These are phyloP conservation scores for Dryoscopus gambensis DNA, from an alignment of 2,113 vertebrate species.

Conservation along the genomic window DNA sequence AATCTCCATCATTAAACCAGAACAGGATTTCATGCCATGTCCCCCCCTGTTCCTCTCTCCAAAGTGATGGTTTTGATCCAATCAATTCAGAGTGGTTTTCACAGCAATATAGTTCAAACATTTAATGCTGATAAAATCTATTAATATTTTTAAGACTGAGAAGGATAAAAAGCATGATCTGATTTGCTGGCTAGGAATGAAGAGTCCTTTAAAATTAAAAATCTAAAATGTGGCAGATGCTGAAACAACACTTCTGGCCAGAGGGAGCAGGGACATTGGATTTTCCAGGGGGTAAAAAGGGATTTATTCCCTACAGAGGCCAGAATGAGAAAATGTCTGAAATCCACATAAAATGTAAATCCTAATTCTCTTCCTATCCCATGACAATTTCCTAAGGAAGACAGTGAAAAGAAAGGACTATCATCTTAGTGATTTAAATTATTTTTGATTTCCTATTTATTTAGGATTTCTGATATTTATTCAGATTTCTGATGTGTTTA, in stretches of 20 bases:
- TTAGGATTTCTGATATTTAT: neutral
- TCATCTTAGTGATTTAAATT: neutral
- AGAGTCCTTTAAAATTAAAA: neutral
- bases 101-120: neutral
- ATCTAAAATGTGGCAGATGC: neutral
- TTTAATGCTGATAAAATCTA: neutral
- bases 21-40: neutral
- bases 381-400: neutral
- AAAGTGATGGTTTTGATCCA: neutral
- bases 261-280: neutral
- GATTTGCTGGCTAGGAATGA: neutral
- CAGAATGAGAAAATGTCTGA: neutral
- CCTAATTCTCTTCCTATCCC: neutral
- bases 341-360: neutral
- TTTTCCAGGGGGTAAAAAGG: neutral
- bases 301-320: neutral
- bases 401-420: neutral
- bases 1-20: neutral
- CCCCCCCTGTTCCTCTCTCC: neutral
- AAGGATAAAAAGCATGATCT: neutral
- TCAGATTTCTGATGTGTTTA: neutral
- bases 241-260: neutral
- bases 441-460: neutral
- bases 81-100: neutral
- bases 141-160: neutral